Base-by-base conservation (phyloP, 2,888 invertebrate species). In the Orchesella flavescens region DNA sequence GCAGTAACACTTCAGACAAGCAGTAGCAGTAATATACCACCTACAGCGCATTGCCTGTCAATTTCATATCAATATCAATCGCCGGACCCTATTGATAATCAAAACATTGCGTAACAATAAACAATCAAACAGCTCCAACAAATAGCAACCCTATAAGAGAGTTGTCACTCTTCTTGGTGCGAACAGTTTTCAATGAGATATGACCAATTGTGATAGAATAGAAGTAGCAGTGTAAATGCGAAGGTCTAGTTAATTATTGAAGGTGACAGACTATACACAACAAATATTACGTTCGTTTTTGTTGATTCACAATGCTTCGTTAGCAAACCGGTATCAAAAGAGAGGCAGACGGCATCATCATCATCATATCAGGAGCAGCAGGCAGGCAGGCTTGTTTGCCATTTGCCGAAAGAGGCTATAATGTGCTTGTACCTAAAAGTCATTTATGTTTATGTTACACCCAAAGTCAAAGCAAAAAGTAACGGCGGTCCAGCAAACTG, bases 191-290 rank as follows among this genome's bases (percentile, higher is more conserved):
- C 19, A 10, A 9, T 53, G 24, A 53, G 3, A 23, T 53, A 69
- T 80, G 80, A 74, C 63, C 59, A 34, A 69, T 68, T 77, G 77
- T 12, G 13, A 59, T n/a, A n/a, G n/a, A n/a, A n/a, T n/a, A n/a
- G n/a, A n/a, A n/a, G 34, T 34, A 7, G 34, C 34, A 34, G 10
- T 10, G 46, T 4, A 43, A 44, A 44, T 12, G 23, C 43, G 81
- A 81, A 81, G 81, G 81, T 44, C 81, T 57, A 24, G 46, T 69
- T 75, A 81, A 81, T 81, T 81, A 53, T 75, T 81, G 81, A 81
- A 81, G 81, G 81, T 43, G 61, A 75, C 59, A 74, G 69, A 69
- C 74, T 81, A 65, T 68, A 34, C 61, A 34, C 34, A 34, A 34
- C 34, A 34, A 34, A 34, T 34, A 34, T 34, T 34, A 34, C 34